A percentile compares a stretch with the other conserved stretches of the same genome.
Conservation (phyloP, 2,113 vertebrate genomes). For the Crotalus viridis region DNA sequence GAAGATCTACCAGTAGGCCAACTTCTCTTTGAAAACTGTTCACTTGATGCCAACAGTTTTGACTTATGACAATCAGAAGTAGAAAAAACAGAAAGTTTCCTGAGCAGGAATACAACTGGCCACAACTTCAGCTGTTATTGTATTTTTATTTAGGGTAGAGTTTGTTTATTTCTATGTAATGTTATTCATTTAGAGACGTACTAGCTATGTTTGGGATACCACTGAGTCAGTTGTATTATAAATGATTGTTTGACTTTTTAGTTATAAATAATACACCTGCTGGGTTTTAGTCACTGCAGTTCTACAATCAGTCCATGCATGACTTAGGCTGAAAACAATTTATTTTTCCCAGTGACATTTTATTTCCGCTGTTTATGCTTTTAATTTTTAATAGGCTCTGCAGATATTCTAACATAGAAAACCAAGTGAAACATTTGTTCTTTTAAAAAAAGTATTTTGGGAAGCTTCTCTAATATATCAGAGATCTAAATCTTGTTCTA, state of each 20-base stretch:
- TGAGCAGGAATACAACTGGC: not conserved
- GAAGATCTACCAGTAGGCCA: not conserved
- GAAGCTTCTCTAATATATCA: not conserved
- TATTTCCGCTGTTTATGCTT: not conserved
- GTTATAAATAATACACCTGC: not conserved
- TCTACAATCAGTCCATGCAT: not conserved
- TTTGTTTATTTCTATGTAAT: not conserved
- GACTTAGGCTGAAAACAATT: not conserved
- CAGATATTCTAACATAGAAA: slow-evolving; percentile 1
- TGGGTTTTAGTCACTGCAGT: not conserved
- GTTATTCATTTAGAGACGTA: not conserved
- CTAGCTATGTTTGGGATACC: not conserved
- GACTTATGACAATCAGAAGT: not conserved
- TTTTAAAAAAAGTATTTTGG: not conserved
- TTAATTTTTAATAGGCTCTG: not conserved
- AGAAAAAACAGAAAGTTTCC: not conserved
- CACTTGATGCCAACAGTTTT: not conserved
- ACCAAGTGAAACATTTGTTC: not conserved
- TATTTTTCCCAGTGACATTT: not conserved
- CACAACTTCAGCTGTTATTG: not conserved
- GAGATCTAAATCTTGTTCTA: not conserved
- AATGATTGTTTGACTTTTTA: not conserved
- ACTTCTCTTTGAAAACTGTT: not conserved
- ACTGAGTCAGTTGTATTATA: not conserved
- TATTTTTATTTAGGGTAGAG: not conserved